A percentile compares a stretch with the other conserved stretches of the same genome.
Evolutionary conservation across 2,113 vertebrate species (phyloP).

Genomic region (Chamaetylas fuelleborni): DNA sequence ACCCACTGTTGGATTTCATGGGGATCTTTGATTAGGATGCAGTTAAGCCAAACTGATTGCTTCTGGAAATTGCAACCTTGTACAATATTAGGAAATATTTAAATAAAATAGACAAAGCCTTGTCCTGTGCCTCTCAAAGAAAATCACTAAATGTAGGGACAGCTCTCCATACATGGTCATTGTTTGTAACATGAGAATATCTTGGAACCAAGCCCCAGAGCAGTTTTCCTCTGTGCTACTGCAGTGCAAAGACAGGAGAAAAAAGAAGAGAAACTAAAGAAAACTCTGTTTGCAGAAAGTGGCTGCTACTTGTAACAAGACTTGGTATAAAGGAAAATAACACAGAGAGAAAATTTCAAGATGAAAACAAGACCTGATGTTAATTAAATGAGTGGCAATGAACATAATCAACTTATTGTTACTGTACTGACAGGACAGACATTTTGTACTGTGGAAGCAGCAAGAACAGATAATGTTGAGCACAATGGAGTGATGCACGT

Average conservation of each 20-base stretch:
- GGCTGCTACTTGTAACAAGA: background rate
- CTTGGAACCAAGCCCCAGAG: background rate
- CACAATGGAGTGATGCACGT: background rate
- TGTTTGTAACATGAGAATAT: background rate
- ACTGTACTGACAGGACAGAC: background rate
- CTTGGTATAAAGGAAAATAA: background rate
- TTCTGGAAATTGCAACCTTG: background rate
- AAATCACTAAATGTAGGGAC: accelerated
- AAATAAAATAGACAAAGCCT: background rate
- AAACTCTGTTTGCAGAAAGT: background rate
- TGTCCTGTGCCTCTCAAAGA: background rate
- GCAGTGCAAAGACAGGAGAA: background rate
- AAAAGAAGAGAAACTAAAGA: background rate
- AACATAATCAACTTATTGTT: background rate
- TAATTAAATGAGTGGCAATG: background rate
- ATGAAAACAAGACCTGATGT: background rate
- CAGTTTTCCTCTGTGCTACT: background rate
- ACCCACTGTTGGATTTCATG: background rate
- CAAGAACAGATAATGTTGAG: background rate
- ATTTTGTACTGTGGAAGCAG: background rate
- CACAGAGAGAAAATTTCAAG: background rate
- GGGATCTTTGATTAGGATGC: background rate
- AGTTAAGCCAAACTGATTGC: background rate
- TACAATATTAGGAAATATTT: background rate
- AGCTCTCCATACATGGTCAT: background rate